Percentiles rank a stretch among this genome's conserved stretches.
These are phyloP conservation scores for Zaprionus nigranus DNA, from an alignment of 1,140 invertebrate genomes.

Conservation along the genomic window DNA sequence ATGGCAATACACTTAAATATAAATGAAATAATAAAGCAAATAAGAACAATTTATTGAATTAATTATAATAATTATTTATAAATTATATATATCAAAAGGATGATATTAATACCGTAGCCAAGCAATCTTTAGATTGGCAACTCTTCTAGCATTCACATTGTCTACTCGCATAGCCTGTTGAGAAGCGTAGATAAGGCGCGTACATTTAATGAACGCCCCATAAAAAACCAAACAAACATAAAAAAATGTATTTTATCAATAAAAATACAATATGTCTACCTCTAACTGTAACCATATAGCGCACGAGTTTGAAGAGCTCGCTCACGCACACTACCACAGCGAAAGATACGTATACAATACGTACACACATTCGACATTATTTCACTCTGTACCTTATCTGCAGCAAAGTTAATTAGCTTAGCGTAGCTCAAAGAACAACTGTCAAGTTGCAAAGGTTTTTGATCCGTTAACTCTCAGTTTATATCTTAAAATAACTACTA, in stretches of 20 bases:
- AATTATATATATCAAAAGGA: not conserved
- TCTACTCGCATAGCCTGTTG: slow-evolving; percentile 4
- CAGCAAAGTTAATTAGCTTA: slow-evolving; percentile 37
- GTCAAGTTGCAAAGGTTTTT: slow-evolving; percentile 18
- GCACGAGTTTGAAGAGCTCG: slow-evolving; percentile 29
- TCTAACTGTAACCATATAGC: slow-evolving; percentile 21
- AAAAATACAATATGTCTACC: slow-evolving; percentile 46
- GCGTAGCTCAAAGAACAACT: slow-evolving; percentile 24
- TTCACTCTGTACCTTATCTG: slow-evolving; percentile 44
- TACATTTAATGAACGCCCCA: slow-evolving; percentile 45
- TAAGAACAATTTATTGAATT: not conserved
- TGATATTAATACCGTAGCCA: not conserved
- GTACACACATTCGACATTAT: slow-evolving; percentile 13
- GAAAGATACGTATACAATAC: slow-evolving; percentile 15
- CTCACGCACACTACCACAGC: slow-evolving; percentile 3
- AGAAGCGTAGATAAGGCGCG: slow-evolving; percentile 46
- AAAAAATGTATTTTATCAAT: slow-evolving; percentile 60
- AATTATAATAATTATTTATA: not conserved
- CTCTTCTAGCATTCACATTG: not conserved
- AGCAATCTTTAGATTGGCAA: not conserved
- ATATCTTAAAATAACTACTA: not conserved
- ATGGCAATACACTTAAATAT: not conserved
- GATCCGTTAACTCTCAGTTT: not conserved
- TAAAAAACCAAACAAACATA: slow-evolving; percentile 45
- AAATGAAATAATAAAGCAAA: not conserved